phyloP scores from a whole-genome alignment of 2,888 invertebrate genomes.

The Polymixis lichenea region DNA sequence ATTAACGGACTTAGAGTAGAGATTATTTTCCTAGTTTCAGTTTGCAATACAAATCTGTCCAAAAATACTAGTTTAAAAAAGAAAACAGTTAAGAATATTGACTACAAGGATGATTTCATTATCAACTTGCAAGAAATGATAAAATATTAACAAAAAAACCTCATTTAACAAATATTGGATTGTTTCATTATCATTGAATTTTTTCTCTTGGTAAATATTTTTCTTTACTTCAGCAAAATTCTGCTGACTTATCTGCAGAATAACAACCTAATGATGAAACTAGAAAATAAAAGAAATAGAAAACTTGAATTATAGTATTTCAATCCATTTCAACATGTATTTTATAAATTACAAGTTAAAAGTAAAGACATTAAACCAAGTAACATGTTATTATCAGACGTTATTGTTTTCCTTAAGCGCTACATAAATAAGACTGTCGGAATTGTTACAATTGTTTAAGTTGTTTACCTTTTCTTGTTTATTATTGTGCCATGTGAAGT shows the following conservation, averaged over 20 bases:
- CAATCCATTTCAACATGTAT: neutral
- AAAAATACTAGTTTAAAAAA: neutral
- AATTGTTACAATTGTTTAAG: constrained; percentile 18
- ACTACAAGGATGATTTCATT: neutral
- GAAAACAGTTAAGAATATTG: too few species aligned
- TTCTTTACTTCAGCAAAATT: neutral
- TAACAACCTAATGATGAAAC: neutral
- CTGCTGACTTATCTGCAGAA: neutral
- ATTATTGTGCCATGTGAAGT: constrained; percentile 23
- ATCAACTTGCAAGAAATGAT: neutral
- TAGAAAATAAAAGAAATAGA: too few species aligned
- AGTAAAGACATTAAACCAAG: neutral
- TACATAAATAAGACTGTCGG: constrained; percentile 11
- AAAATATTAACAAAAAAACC: too few species aligned
- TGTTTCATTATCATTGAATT: neutral
- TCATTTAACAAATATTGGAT: too few species aligned
- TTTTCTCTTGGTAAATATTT: neutral
- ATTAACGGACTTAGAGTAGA: too few species aligned
- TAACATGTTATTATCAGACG: constrained; percentile 14
- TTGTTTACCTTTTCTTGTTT: constrained; percentile 49
- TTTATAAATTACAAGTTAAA: neutral
- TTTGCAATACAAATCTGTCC: too few species aligned
- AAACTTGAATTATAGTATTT: too few species aligned
- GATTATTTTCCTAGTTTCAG: too few species aligned
- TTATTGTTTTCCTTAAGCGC: constrained; percentile 42